These are phyloP conservation scores for Dendrolimus houi DNA, from an alignment of 2,888 invertebrate genomes.

Conservation along the genomic window DNA sequence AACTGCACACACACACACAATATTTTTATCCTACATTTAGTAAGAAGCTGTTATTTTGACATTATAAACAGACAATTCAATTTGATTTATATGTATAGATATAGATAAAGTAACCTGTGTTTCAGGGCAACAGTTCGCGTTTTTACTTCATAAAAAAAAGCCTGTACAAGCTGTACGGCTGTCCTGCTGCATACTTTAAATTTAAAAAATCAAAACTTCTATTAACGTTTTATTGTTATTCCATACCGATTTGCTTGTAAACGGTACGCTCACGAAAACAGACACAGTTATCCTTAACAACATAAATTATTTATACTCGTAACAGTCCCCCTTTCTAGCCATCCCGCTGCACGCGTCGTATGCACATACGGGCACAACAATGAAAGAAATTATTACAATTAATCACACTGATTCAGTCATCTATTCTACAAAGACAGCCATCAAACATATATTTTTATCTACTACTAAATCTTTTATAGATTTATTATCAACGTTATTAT, in stretches of 20 bases:
- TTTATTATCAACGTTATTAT: slow-evolving; percentile 19
- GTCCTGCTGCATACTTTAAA: background rate
- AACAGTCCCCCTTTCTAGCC: slow-evolving; percentile 20
- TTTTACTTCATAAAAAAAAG: no score
- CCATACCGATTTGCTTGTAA: background rate
- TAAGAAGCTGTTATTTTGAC: no score
- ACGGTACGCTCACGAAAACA: slow-evolving; percentile 21
- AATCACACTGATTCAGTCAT: slow-evolving; percentile 53
- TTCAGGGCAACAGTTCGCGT: no score
- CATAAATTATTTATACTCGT: slow-evolving; percentile 44
- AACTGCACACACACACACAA: no score
- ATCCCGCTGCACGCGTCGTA: slow-evolving; percentile 15
- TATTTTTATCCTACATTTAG: no score
- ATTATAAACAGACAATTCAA: no score
- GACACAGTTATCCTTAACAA: slow-evolving; percentile 45
- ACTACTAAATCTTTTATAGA: slow-evolving; percentile 28
- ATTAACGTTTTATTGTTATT: background rate
- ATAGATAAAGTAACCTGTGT: no score
- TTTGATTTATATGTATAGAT: no score
- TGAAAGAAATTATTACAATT: slow-evolving; percentile 45
- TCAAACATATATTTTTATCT: slow-evolving; percentile 15
- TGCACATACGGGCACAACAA: slow-evolving; percentile 44
- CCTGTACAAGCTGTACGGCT: no score
- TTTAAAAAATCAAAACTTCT: background rate
- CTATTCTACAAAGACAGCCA: slow-evolving; percentile 44